phyloP scores from a whole-genome alignment of 2,888 invertebrate species.

The Perizoma affinitatum region DNA sequence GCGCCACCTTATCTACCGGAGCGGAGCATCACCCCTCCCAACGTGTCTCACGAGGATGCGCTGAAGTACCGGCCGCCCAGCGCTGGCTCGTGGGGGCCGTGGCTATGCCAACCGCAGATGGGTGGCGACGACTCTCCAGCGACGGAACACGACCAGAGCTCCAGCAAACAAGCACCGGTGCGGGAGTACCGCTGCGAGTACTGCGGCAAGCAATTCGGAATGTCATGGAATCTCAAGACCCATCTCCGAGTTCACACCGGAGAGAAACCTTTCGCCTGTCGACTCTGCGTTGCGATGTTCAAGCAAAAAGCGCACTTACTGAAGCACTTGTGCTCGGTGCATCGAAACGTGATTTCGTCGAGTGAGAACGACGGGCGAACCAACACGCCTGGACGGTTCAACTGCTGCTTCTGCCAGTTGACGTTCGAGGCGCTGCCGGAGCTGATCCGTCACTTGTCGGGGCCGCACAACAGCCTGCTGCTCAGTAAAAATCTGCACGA shows the following conservation, averaged over 20 bases:
- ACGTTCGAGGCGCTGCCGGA: conserved; percentile 94
- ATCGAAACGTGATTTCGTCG: conserved; percentile 93
- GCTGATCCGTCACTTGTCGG: conserved; percentile 93
- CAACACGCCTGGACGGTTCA: conserved; percentile 87
- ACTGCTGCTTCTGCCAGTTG: conserved; percentile 94
- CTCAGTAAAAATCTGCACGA: conserved; percentile 94
- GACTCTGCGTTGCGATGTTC: conserved; percentile 95
- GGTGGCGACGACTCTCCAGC: conserved; percentile 78
- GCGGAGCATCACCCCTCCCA: conserved; percentile 85
- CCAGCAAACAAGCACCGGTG: conserved; percentile 86
- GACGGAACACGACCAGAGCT: conserved; percentile 81
- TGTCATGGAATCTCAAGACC: conserved; percentile 96
- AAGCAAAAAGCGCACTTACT: conserved; percentile 95
- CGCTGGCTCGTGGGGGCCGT: conserved; percentile 88
- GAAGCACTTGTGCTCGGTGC: conserved; percentile 94
- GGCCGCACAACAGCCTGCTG: conserved; percentile 94
- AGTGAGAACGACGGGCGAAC: conserved; percentile 88
- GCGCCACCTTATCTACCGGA: conserved; percentile 89
- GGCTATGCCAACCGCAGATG: conserved; percentile 87
- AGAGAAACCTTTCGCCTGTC: conserved; percentile 95
- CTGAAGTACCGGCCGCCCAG: conserved; percentile 87
- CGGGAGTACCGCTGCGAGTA: conserved; percentile 95
- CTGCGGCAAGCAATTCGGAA: conserved; percentile 95
- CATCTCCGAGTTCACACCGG: conserved; percentile 94
- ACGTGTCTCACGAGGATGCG: conserved; percentile 83